A percentile compares a stretch with the other conserved stretches of the same genome.
Evolutionary conservation across 2,797 vertebrate genomes (phyloP).

Genomic region (Selene dorsalis): DNA sequence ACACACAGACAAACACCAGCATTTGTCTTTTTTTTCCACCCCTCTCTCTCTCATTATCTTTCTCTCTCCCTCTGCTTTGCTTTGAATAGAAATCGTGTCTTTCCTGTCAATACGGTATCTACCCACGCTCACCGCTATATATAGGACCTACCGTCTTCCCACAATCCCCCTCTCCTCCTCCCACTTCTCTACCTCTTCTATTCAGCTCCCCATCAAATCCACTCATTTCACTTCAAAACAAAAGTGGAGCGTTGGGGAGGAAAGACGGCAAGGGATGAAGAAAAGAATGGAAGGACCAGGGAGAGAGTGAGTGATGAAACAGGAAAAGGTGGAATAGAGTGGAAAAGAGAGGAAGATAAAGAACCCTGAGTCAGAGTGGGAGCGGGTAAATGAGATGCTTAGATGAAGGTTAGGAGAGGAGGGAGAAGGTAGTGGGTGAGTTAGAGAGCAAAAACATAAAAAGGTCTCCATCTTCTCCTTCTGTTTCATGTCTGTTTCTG

Average conservation of each 20-base stretch:
- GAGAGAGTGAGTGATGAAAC: constrained; percentile 4
- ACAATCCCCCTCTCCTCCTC: constrained; percentile 65
- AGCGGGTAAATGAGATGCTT: constrained; percentile 28
- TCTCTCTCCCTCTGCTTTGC: constrained; percentile 57
- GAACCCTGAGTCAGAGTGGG: not conserved
- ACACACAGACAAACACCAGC: not conserved
- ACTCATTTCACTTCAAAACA: constrained; percentile 68
- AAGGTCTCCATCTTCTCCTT: not conserved
- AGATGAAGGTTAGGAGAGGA: constrained; percentile 22
- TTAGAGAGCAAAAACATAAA: constrained; percentile 10
- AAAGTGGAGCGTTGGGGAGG: constrained; percentile 25
- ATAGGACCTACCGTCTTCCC: constrained; percentile 75
- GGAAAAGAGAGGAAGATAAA: not conserved
- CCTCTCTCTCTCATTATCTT: constrained; percentile 56
- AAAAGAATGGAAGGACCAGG: not conserved
- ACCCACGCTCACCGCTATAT: constrained; percentile 79
- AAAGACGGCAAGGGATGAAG: not conserved
- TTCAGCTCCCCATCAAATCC: constrained; percentile 69
- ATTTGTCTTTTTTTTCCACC: constrained; percentile 21
- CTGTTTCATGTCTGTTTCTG: constrained; percentile 7
- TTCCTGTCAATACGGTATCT: constrained; percentile 75
- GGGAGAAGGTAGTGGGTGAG: not conserved
- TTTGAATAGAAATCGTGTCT: constrained; percentile 70
- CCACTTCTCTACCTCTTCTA: constrained; percentile 52
- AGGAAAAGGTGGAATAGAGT: constrained; percentile 16